Conservation (phyloP, 2,888 invertebrate genomes). For the Ischnura elegans region DNA sequence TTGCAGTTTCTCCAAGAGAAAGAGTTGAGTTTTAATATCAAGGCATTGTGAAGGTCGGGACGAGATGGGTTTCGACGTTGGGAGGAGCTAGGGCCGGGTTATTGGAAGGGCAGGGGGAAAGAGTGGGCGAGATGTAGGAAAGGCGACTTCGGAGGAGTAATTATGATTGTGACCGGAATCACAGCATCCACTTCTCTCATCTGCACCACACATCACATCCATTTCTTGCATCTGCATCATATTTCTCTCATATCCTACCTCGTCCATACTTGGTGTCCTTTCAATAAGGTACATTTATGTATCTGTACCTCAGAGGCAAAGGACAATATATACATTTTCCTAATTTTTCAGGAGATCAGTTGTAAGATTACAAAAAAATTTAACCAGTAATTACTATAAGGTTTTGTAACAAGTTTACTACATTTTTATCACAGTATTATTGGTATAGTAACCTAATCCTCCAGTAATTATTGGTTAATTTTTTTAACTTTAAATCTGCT, state of each 20-base stretch:
- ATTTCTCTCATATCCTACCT: background rate
- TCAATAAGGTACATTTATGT: too few relatives aligned
- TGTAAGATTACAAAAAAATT: too few relatives aligned
- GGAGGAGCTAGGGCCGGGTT: background rate
- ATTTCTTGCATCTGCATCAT: background rate
- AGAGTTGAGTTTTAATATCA: conserved; percentile 26
- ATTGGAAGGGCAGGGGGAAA: background rate
- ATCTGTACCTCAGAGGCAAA: too few relatives aligned
- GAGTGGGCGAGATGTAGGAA: background rate
- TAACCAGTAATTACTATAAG: too few relatives aligned
- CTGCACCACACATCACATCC: too few relatives aligned
- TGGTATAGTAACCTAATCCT: too few relatives aligned
- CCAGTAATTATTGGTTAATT: too few relatives aligned
- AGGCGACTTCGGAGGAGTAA: background rate
- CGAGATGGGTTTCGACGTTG: background rate
- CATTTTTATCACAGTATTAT: too few relatives aligned
- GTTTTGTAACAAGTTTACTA: too few relatives aligned
- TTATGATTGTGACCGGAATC: background rate
- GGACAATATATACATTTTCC: too few relatives aligned
- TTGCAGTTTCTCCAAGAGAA: background rate
- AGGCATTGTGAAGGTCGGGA: conserved; percentile 17
- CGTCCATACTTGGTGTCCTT: background rate
- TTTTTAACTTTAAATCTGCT: too few relatives aligned
- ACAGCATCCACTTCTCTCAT: background rate
- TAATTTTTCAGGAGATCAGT: too few relatives aligned